Evolutionary conservation across 2,888 invertebrate genomes (phyloP).

Genomic region (Dolichomitus sp.): DNA sequence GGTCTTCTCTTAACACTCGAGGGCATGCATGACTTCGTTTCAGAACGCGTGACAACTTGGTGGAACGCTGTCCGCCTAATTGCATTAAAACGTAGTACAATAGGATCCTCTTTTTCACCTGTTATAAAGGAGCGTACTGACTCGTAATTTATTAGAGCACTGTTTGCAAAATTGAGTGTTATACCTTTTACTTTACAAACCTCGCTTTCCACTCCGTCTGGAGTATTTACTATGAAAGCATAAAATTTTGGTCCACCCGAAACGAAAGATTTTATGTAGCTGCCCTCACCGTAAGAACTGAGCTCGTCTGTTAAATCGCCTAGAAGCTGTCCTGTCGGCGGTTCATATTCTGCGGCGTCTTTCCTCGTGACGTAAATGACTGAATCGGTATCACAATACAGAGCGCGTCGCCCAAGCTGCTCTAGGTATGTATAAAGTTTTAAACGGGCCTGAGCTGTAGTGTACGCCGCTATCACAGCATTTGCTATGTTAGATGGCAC

Average conservation of each 20-base stretch:
- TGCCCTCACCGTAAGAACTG: background rate
- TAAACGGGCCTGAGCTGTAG: no score
- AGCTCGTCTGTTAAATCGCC: background rate
- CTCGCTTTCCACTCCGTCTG: no score
- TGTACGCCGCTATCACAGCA: background rate
- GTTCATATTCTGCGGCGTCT: slow-evolving; percentile 52
- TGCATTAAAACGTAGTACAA: slow-evolving; percentile 7
- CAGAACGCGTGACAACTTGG: slow-evolving; percentile 31
- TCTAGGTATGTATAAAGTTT: slow-evolving; percentile 76
- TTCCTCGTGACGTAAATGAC: slow-evolving; percentile 81
- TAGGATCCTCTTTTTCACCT: no score
- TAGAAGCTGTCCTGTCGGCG: no score
- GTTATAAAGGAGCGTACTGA: no score
- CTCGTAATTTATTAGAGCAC: no score
- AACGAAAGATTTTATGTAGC: background rate
- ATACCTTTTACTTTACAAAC: no score
- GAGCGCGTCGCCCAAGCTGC: slow-evolving; percentile 72
- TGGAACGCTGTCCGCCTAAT: slow-evolving; percentile 36
- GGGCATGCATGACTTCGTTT: slow-evolving; percentile 29
- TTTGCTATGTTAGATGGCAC: background rate
- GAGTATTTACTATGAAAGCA: no score
- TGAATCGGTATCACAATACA: no score
- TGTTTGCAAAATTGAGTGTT: no score
- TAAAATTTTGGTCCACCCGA: no score
- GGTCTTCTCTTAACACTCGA: slow-evolving; percentile 30